Evolutionary conservation across 2,797 vertebrate species (phyloP), one percentile per base, ranked within the genome.

Genomic region (Lagocephalus sceleratus): DNA sequence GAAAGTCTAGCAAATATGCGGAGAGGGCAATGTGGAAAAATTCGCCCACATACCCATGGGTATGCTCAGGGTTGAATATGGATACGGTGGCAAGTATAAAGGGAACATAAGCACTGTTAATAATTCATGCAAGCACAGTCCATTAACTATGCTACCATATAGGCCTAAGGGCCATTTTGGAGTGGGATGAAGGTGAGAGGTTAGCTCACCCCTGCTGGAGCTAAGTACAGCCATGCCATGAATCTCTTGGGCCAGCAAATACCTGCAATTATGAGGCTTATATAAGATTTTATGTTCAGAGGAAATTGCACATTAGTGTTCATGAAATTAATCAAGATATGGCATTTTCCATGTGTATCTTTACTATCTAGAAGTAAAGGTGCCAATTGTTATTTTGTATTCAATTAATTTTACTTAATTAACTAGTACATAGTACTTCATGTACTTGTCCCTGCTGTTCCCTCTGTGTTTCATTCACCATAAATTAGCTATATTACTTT

Each of bases 91-190:
- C 59, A 69, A 81, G 79, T 64, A 83, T 80, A 79, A 83, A 83
- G 70, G 73, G 66, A 86, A 82, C 48, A 69, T 78, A 87, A 86
- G 81, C 79, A 76, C 51, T 66, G 76, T 85, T 82, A 87, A 88
- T 90, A 87, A 86, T 88, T 83, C 63, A 88, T 88, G 71, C 63
- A 74, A 76, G 73, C 66, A 25, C 78, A 76, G 73, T 87, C 83
- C 79, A 82, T 88, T 87, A 85, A 79, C 74, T 74, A 80, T 79
- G 76, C 72, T 76, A 75, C 66, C 66, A 78, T 48, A 64, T 42
- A 59, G 75, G 73, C 79, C 81, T 76, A 47, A 69, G 73, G 79
- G 83, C 63, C 69, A 68, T 71, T 82, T 79, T 49, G 73, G 66
- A 79, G 73, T 70, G 63, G 74, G 63, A 60, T 70, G 71, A 54